Evolutionary conservation across 2,888 invertebrate species (phyloP), one percentile per base, ranked within the genome.

Genomic region (Sericinus montela): DNA sequence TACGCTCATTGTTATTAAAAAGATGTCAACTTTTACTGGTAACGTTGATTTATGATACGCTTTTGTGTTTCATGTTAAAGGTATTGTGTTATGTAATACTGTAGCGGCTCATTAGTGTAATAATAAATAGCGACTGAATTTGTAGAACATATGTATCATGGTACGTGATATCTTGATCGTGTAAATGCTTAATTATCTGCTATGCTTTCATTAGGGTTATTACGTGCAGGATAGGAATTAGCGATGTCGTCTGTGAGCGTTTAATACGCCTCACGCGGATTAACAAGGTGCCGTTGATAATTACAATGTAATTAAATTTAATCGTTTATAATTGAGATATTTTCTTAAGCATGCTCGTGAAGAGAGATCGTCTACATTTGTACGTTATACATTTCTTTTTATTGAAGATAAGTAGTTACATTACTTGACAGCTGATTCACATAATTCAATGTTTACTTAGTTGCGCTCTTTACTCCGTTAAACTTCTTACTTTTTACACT

Each of bases 11-110:
- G 76, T 79, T 74, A 77, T 74, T 79, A 79, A 80, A 44, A 80
- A 76, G 73, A 80, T 70, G 77, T 79, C 80, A 80, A 79, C 74
- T 70, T 67, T 62, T 65, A 68, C 67, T 62, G 60, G 58, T 58
- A 45, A 57, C 52, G 53, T 65, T 80, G 80, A 83, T 82, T 82
- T 79, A 80, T 75, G 75, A 49, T 41, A 43, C 51, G 60, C 70
- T 62, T 66, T 74, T 75, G 74, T 71, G 67, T 56, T 11, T n/a
- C 44, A 51, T 62, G 64, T 72, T 75, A 77, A 75, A 72, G 66
- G 72, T 67, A 70, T 70, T 69, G 60, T 75, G 72, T 75, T 74
- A 71, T 65, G 74, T 75, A 75, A 78, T 60, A 67, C 64, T 58
- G 56, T 59, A 56, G 72, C 67, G 73, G 66, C 75, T 79, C 72